Base-by-base conservation (phyloP, 2,113 vertebrate genomes). In the Tonatia bakeri region DNA sequence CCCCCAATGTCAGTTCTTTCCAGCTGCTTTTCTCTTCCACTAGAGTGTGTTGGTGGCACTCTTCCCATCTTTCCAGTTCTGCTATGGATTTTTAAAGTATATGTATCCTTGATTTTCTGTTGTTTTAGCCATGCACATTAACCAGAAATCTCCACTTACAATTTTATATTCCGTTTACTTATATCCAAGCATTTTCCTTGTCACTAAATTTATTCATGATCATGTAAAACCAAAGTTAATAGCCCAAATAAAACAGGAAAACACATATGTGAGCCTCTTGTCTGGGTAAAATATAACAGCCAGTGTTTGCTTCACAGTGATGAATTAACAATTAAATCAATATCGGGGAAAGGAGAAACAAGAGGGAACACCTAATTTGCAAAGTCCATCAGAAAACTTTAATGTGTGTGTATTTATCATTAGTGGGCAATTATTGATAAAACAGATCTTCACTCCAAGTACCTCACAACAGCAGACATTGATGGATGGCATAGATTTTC, bases 401-500 rank as follows among this genome's bases (percentile, higher is more conserved):
- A 56, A 67, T 79, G 52, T 87, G 28, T 31, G 47, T 89, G 75
- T 86, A 67, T 80, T 88, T 80, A 81, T 89, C 83, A 40, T 19
- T 52, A 26, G 36, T 52, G 69, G 54, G 90, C 38, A 88, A 82
- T 17, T 65, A 85, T 36, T 72, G 70, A 85, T 61, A 81, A 75
- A 87, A 83, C 19, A 80, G 36, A 50, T 73, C 77, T 93, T 94
- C 54, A 80, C 83, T 92, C 79, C 79, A 91, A 92, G 69, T 64
- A 64, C 50, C 31, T 65, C 52, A 80, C 15, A 86, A 56, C 19
- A 80, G 59, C 59, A 90, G 72, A 64, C 19, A 81, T 40, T 54
- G 72, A 82, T 75, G 72, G 73, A 52, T 52, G 59, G 56, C 92
- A 87, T 13, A 77, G 40, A 91, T 85, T 96, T 96, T 91, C 81